Percentiles rank a stretch among this genome's conserved stretches.
These are phyloP conservation scores for Lontra canadensis DNA, from an alignment of 2,113 vertebrate genomes.

Conservation along the genomic window DNA sequence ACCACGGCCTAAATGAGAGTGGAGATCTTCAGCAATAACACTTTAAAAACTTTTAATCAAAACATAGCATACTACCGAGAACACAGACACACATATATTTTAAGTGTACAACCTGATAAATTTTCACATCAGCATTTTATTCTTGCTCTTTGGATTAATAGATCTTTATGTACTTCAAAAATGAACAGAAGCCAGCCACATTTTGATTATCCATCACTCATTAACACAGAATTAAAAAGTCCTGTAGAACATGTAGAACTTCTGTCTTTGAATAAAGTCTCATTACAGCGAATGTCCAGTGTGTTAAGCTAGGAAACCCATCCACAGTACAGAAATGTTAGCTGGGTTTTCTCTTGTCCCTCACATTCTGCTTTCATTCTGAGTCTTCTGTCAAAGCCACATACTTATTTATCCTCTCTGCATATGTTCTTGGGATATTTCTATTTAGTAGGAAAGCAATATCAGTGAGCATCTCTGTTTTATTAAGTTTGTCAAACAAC, in stretches of 20 bases:
- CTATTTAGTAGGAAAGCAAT: conserved; percentile 16
- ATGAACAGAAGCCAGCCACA: neutral
- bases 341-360: neutral
- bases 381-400: conserved; percentile 27
- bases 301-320: neutral
- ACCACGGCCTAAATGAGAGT: neutral
- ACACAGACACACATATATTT: rapidly evolving
- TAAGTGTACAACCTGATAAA: rapidly evolving
- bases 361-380: neutral
- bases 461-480: conserved; percentile 58
- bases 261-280: neutral
- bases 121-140: neutral
- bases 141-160: conserved; percentile 16
- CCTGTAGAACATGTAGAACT: neutral
- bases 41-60: neutral
- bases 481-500: conserved; percentile 70
- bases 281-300: neutral
- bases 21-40: neutral
- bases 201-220: neutral
- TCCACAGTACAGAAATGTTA: neutral
- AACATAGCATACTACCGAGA: neutral
- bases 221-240: neutral
- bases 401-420: conserved; percentile 56
- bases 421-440: conserved; percentile 55
- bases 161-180: neutral